Evolutionary conservation across 2,888 invertebrate species (phyloP).

Genomic region (Drosophila suboccidentalis): DNA sequence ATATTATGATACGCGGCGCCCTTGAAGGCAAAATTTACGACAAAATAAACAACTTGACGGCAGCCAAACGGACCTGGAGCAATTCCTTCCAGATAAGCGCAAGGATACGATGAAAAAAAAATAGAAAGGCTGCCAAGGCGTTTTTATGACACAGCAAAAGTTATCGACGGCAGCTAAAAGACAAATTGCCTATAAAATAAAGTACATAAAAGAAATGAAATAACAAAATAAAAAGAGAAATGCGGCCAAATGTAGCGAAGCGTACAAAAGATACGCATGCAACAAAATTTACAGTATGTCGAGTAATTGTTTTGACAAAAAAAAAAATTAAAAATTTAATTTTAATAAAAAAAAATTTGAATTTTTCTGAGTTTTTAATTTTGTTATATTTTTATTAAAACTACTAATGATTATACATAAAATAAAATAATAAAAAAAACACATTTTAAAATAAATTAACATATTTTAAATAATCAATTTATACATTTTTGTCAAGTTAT

Average conservation of each 20-base stretch:
- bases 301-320: not conserved
- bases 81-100: constrained; percentile 60
- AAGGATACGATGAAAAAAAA: constrained; percentile 27
- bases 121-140: constrained; percentile 17
- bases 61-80: constrained; percentile 24
- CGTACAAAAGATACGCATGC: constrained; percentile 15
- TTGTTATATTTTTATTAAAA: no score
- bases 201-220: constrained; percentile 57
- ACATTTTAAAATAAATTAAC: no score
- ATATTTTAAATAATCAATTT: no score
- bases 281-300: not conserved
- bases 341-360: no score
- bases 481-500: not conserved
- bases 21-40: constrained; percentile 76
- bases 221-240: constrained; percentile 11
- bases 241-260: constrained; percentile 25
- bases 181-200: constrained; percentile 74
- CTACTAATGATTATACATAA: no score
- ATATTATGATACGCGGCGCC: constrained; percentile 57
- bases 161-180: constrained; percentile 55
- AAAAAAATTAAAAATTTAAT: not conserved
- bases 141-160: constrained; percentile 65
- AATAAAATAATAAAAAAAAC: no score
- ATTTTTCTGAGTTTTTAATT: no score
- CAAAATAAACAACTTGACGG: constrained; percentile 76